These are phyloP conservation scores for Eucidaris tribuloides DNA, from an alignment of 35 echinoderm and acorn worm genomes.

Conservation along the genomic window DNA sequence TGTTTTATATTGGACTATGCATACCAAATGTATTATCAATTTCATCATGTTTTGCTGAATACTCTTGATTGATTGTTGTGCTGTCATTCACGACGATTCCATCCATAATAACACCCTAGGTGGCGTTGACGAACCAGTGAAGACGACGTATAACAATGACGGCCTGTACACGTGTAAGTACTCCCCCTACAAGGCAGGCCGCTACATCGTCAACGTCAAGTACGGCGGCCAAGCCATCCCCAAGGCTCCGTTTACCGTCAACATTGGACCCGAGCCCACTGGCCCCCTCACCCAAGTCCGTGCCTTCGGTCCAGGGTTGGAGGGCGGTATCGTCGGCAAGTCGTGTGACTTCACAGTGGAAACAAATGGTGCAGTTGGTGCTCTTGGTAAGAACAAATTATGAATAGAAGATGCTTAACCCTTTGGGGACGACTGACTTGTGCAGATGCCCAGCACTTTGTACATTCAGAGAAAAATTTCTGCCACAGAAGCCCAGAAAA, in stretches of 20 bases:
- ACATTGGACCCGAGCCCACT: conserved; percentile 81
- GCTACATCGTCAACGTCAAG: conserved; percentile 90
- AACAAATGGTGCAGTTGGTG: conserved; percentile 89
- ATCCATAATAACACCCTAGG: no score
- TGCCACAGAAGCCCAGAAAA: no score
- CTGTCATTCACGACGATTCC: no score
- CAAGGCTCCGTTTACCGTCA: conserved; percentile 96
- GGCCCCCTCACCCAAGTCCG: conserved; percentile 70
- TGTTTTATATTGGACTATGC: no score
- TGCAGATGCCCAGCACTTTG: no score
- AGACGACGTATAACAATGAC: conserved; percentile 74
- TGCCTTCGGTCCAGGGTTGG: conserved; percentile 92
- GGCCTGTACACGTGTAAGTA: conserved; percentile 82
- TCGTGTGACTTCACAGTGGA: conserved; percentile 94
- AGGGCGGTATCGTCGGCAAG: conserved; percentile 73
- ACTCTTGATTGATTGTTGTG: no score
- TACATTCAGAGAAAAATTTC: no score
- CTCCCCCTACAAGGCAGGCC: conserved; percentile 79
- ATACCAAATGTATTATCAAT: no score
- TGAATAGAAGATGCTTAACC: no score
- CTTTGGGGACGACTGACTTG: no score
- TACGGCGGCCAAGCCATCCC: conserved; percentile 87
- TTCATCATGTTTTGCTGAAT: no score
- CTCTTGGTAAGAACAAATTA: conserved; percentile 95
- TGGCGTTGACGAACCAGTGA: conserved; percentile 81